Evolutionary conservation across 2,888 invertebrate genomes (phyloP).

Genomic region (Dendrolimus houi): DNA sequence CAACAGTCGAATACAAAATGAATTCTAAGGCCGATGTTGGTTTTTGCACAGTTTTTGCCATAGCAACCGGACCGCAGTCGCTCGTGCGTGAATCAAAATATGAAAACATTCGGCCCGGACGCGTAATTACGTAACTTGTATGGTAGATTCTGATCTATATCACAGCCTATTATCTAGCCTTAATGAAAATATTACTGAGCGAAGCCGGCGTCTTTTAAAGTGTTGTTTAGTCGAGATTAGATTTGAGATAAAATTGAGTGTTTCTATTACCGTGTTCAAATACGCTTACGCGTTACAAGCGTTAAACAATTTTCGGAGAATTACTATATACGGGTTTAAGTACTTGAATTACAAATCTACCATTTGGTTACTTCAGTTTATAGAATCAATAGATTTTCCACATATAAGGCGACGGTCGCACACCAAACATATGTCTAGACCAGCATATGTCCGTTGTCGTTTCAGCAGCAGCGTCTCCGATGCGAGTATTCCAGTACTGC

Average conservation of each 20-base stretch:
- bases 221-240: conserved; percentile 21
- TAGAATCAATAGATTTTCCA: no score
- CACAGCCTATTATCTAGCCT: background rate
- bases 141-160: background rate
- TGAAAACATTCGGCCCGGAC: conserved; percentile 26
- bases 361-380: no score
- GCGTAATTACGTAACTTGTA: conserved; percentile 22
- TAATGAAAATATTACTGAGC: conserved; percentile 4
- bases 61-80: conserved; percentile 20
- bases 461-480: no score
- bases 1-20: conserved; percentile 22
- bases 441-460: no score
- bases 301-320: background rate
- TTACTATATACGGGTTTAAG: background rate
- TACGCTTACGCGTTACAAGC: background rate
- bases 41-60: conserved; percentile 22
- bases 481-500: no score
- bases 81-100: conserved; percentile 46
- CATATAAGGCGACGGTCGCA: no score
- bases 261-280: conserved; percentile 7
- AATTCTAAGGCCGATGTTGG: conserved; percentile 20
- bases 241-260: conserved; percentile 24
- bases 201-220: conserved; percentile 21
- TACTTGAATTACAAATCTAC: background rate
- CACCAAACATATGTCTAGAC: no score